These are phyloP conservation scores for Diorhabda sublineata DNA, from an alignment of 1,140 invertebrate genomes.

Conservation along the genomic window DNA sequence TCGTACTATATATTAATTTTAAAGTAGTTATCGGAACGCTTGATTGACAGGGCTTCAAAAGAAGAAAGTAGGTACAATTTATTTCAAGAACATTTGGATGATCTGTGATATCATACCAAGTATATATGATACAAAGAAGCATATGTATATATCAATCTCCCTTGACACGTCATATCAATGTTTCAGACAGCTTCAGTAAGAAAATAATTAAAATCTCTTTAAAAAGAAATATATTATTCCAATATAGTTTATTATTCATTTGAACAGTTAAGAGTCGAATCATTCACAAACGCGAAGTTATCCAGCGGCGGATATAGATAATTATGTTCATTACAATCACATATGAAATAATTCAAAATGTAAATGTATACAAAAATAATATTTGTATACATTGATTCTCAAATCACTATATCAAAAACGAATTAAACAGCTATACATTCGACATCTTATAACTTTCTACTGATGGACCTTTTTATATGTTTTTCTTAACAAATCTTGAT, in stretches of 20 bases:
- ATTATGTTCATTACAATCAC: too few species aligned
- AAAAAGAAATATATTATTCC: background rate
- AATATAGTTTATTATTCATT: background rate
- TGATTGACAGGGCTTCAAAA: background rate
- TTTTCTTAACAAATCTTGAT: too few species aligned
- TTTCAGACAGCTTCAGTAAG: background rate
- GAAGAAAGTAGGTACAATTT: background rate
- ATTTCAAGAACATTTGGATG: background rate
- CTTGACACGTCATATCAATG: background rate
- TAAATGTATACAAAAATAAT: too few species aligned
- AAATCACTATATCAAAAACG: too few species aligned
- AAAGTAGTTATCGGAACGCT: background rate
- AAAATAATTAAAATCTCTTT: slow-evolving; percentile 1
- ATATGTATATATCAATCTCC: background rate
- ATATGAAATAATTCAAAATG: too few species aligned
- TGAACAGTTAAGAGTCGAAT: background rate
- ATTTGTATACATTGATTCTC: too few species aligned
- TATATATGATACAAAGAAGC: background rate
- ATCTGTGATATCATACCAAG: background rate
- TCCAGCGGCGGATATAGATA: too few species aligned
- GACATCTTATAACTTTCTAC: too few species aligned
- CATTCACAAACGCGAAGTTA: background rate
- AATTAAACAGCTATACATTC: too few species aligned
- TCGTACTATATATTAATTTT: slow-evolving; percentile 1
- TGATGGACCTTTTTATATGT: too few species aligned